These are phyloP conservation scores for Microcebus murinus DNA, from an alignment of 2,113 vertebrate genomes.

Conservation along the genomic window DNA sequence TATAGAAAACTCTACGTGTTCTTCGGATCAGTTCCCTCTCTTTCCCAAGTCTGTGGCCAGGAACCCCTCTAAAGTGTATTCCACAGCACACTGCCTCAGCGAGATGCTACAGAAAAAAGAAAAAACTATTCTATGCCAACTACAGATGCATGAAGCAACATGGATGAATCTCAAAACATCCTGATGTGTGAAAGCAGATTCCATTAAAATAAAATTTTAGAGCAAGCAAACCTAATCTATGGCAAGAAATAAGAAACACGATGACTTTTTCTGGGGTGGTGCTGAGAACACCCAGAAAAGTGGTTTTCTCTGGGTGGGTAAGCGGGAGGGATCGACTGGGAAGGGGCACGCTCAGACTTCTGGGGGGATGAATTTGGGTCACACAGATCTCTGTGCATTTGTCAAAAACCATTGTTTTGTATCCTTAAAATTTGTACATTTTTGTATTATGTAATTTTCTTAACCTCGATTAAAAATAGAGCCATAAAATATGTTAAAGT, in stretches of 20 bases:
- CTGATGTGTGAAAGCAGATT: background rate
- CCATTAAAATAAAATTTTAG: background rate
- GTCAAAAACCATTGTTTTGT: background rate
- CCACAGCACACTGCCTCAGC: background rate
- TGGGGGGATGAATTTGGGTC: background rate
- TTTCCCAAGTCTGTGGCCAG: background rate
- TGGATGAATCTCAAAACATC: background rate
- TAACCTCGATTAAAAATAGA: background rate
- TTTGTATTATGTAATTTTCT: constrained; percentile 21
- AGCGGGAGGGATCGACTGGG: background rate
- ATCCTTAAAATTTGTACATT: background rate
- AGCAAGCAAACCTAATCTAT: background rate
- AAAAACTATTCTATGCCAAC: background rate
- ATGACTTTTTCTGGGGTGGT: background rate
- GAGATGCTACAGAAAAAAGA: background rate
- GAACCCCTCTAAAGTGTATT: background rate
- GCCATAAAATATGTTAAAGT: background rate
- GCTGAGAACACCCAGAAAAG: background rate
- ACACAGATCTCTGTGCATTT: background rate
- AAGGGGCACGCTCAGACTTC: accelerated
- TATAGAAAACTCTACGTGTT: background rate
- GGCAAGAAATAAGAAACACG: background rate
- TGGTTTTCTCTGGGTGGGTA: background rate
- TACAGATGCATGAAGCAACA: background rate
- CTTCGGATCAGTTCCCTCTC: background rate